Base-by-base conservation (phyloP, 2,113 vertebrate species). In the Micronycteris hirsuta region DNA sequence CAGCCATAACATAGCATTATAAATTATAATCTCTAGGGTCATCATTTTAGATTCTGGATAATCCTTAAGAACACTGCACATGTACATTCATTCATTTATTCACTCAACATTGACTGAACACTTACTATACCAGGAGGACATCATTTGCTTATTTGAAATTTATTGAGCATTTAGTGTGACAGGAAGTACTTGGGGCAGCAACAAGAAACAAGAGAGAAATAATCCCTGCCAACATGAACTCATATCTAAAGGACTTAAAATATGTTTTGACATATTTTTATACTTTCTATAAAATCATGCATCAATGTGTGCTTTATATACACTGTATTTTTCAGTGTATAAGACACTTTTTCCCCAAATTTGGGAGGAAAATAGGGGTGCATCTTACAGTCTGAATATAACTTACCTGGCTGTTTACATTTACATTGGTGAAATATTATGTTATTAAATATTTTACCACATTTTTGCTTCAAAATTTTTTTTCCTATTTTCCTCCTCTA, bases 91-190 rank as follows among this genome's bases (percentile, higher is more conserved):
- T 80, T 93, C 56, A 88, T 78, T 78, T 68, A 38, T 67, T 91
- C 28, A 52, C 58, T 85, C 70, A 78, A 56, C 7, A 73, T 87
- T 54, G 83, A 38, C 58, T 86, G 24, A 74, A 86, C 36, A 86
- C 14, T 56, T 56, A n/a, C 14, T 71, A 70, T 24, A 49, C 41
- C 41, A 52, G 36, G 36, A 15, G 68, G 33, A 28, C 49, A 76
- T 96, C 68, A 87, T 70, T 81, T n/a, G 90, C 76, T 95, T 83
- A 82, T 52, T 33, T 61, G 86, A 83, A 94, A 76, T 73, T 38
- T 80, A 88, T 28, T 78, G 20, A 76, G 20, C 41, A 54, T 41
- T 76, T 28, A 20, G n/a, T 68, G 1, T 80, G 45, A 16, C 24
- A 87, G 63, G 22, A 47, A 19, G 36, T 14, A 41, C 45, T 47